Conservation (phyloP, 2,113 vertebrate species). For the Pelmatolapia mariae region DNA sequence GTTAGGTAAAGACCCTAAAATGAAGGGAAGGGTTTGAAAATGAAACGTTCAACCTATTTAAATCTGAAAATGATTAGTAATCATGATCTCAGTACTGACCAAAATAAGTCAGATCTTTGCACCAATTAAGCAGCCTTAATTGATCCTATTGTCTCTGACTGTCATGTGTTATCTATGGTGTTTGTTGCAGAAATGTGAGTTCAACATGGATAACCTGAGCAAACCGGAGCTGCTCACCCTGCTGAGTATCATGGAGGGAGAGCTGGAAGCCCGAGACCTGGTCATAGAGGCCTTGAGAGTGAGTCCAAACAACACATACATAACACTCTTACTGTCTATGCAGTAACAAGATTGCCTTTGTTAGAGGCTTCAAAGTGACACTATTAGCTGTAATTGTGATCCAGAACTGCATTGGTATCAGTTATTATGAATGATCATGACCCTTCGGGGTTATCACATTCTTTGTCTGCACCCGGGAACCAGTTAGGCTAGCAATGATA, state of each 20-base stretch:
- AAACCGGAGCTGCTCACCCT: conserved; percentile 90
- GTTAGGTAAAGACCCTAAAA: not conserved
- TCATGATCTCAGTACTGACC: not conserved
- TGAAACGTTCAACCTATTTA: not conserved
- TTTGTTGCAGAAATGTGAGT: conserved; percentile 87
- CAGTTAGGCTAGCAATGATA: not conserved
- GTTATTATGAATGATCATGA: not conserved
- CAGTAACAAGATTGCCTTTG: not conserved
- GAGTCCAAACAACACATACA: conserved; percentile 55
- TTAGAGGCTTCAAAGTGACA: not conserved
- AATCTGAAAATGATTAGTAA: not conserved
- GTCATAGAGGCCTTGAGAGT: conserved; percentile 96
- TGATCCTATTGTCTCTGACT: not conserved
- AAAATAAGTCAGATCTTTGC: too few relatives aligned
- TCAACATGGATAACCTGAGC: conserved; percentile 96
- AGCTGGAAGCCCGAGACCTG: conserved; percentile 93
- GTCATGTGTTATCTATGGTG: not conserved
- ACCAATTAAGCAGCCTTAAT: not conserved
- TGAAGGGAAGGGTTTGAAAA: not conserved
- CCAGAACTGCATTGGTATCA: not conserved
- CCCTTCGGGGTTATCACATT: not conserved
- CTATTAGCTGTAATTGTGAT: conserved; percentile 1
- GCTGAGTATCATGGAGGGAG: conserved; percentile 95
- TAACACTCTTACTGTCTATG: not conserved
- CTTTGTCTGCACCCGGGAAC: not conserved